phyloP scores from a whole-genome alignment of 92 coral and sea anemone species.

The Micromussa lordhowensis region DNA sequence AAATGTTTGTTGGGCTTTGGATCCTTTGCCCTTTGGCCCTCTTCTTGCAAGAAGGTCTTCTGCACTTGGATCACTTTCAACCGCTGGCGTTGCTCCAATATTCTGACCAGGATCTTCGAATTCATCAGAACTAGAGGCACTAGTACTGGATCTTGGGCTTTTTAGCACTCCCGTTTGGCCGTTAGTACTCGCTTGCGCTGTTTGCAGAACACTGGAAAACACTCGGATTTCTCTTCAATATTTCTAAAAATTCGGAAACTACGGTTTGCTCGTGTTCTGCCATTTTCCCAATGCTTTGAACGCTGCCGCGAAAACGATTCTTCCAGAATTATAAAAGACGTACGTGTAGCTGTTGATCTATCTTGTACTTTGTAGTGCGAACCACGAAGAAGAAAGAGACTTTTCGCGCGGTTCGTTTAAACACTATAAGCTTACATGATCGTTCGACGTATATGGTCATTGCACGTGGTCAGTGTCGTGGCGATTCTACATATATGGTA shows the following conservation, averaged over 20 bases:
- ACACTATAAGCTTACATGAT: no score
- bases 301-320: no score
- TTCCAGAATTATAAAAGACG: no score
- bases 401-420: no score
- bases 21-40: slow-evolving; percentile 17
- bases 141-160: slow-evolving; percentile 7
- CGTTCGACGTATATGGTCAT: no score
- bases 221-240: slow-evolving; percentile 23
- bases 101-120: slow-evolving; percentile 21
- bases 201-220: slow-evolving; percentile 31
- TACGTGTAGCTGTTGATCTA: no score
- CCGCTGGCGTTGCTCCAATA: neutral
- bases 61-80: neutral
- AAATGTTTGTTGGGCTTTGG: slow-evolving; percentile 43
- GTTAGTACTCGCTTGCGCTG: neutral
- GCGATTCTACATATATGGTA: no score
- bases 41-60: slow-evolving; percentile 23
- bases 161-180: slow-evolving; percentile 17
- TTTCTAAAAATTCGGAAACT: neutral
- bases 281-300: slow-evolving; percentile 2
- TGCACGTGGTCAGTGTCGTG: no score
- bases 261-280: slow-evolving; percentile 16
- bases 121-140: slow-evolving; percentile 1
- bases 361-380: no score
- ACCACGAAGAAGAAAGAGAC: no score